A percentile compares a stretch with the other conserved stretches of the same genome.
Conservation (phyloP, 2,797 vertebrate species). For the Urocyon cinereoargenteus region DNA sequence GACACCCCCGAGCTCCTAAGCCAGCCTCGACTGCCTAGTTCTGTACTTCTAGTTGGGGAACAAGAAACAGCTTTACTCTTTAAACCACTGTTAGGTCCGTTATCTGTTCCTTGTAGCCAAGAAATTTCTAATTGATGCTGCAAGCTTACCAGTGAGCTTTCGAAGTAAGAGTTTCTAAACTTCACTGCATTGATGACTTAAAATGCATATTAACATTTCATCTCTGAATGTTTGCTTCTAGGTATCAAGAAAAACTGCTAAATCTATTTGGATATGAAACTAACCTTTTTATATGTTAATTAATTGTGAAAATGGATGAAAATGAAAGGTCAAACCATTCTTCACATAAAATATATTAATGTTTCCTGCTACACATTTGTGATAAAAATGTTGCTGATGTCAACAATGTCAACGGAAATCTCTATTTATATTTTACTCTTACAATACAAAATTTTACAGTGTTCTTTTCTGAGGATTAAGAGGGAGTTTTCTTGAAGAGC, state of each 20-base stretch:
- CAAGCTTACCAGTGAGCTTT: background rate
- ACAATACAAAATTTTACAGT: background rate
- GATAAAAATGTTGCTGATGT: background rate
- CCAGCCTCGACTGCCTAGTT: background rate
- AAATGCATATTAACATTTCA: background rate
- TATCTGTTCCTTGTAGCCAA: background rate
- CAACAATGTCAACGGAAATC: background rate
- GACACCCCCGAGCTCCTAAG: background rate
- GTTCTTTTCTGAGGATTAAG: background rate
- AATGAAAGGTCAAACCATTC: background rate
- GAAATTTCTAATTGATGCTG: background rate
- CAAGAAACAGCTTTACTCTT: background rate
- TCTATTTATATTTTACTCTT: background rate
- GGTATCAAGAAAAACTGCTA: background rate
- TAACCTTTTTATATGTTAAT: background rate
- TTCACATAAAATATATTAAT: background rate
- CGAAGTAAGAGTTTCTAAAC: background rate
- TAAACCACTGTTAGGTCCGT: background rate
- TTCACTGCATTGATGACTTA: background rate
- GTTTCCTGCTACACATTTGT: background rate
- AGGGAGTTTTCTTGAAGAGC: background rate
- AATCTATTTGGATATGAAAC: background rate
- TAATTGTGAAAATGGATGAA: background rate
- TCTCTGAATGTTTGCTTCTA: background rate
- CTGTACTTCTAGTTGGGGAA: background rate